Base-by-base conservation (phyloP, 2,888 invertebrate species). In the Plutella xylostella region DNA sequence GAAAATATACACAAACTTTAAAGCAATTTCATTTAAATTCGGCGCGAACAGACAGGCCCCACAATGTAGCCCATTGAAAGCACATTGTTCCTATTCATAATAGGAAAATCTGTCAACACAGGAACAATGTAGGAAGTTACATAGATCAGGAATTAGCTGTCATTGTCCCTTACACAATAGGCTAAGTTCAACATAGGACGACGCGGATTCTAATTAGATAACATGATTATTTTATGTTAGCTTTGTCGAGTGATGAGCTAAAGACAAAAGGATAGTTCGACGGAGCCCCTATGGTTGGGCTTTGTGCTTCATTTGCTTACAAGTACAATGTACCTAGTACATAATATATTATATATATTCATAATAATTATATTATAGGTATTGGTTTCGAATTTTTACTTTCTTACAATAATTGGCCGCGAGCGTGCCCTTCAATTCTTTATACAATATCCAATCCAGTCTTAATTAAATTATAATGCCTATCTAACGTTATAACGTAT, bases 51-150 rank as follows among this genome's bases (percentile, higher is more conserved):
- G 14, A 17, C 14, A 34, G 17, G 34, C 34, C 17, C 9, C 15
- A 34, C 34, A 34, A 34, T 15, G 34, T 19, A 25, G 22, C 34
- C 21, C 34, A 43, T 43, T 43, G 33, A 19, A 17, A 21, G n/a
- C 42, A 34, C 33, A 45, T 45, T 39, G 45, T 58, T 55, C 53
- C 48, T 52, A 43, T 58, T 68, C 67, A 74, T 77, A 78, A 80
- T 80, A 74, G 77, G 74, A 79, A 78, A 80, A 80, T 79, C 79
- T 79, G 80, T 78, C 80, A 80, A 77, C 76, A 78, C 61, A 58
- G 64, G 72, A 71, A 82, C 80, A 80, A 80, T 77, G 71, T 66
- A 65, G 69, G 68, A 76, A 75, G 78, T 75, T 73, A 78, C 75
- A 77, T 68, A 73, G 79, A 80, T 79, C 78, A 76, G 76, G 73